Conservation (phyloP, 1,140 invertebrate genomes). For the Apis mellifera region Amel_HAv3.1 CM009931.2:7975501-7976000, state of each 20-base stretch:
- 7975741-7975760: too few relatives aligned
- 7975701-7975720: background rate
- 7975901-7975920: constrained; percentile 68
- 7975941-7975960: constrained; percentile 71
- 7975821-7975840: background rate
- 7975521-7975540: background rate
- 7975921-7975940: constrained; percentile 75
- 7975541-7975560: too few relatives aligned
- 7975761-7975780: too few relatives aligned
- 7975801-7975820: background rate
- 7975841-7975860: constrained; percentile 80
- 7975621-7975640: too few relatives aligned
- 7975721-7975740: too few relatives aligned
- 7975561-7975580: background rate
- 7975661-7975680: background rate
- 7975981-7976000: constrained; percentile 71
- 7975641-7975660: too few relatives aligned
- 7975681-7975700: background rate
- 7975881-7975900: constrained; percentile 77
- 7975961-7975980: constrained; percentile 67
- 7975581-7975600: background rate
- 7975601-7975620: too few relatives aligned
- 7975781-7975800: too few relatives aligned
- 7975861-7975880: constrained; percentile 81
- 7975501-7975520: constrained; percentile 75